Evolutionary conservation across 2,113 vertebrate species (phyloP), one percentile per base, ranked within the genome.

Genomic region (Fulmarus glacialis): DNA sequence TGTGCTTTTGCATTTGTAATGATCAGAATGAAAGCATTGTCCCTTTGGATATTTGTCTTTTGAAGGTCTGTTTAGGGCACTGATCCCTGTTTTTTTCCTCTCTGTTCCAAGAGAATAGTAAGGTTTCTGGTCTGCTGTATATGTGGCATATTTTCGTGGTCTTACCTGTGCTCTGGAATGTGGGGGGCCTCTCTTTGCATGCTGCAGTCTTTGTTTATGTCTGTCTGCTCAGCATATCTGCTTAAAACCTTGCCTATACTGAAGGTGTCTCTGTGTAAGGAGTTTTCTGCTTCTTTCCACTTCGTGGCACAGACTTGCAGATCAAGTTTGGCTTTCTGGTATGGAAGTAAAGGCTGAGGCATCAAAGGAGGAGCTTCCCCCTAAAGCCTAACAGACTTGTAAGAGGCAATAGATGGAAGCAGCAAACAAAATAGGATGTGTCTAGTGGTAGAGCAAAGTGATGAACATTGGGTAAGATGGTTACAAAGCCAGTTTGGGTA

Each of bases 281-380:
- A 53, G 14, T 55, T 80, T 80, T 23, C 56, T 80, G 7, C 26
- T 53, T 12, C 29, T 85, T 74, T 85, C 34, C 8, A 5, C 19
- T 59, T 59, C 0, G 0, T 86, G 14, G 34, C 4, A 1, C 5
- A 34, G 52, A 27, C 38, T 81, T 87, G 38, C 38, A 74, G 55
- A 21, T 62, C 24, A 38, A 23, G 15, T 92, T 67, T 82, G 43
- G 72, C 30, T 62, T 77, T 59, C 38, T 79, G 52, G 8, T 50
- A 2, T 58, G 52, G 34, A 78, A 60, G 30, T 68, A 42, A 56
- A 82, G 24, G 36, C 24, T 87, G 68, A 67, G 52, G 17, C 32
- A 38, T 42, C 6, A 10, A 4, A 58, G 50, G 29, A 42, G 13
- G 21, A 75, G 18, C n/a, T 82, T 85, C 11, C 9, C 20, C n/a